Percentiles rank a stretch among this genome's conserved stretches.
Conservation (phyloP, 2,113 vertebrate genomes). For the mouse (Mus musculus) region DNA sequence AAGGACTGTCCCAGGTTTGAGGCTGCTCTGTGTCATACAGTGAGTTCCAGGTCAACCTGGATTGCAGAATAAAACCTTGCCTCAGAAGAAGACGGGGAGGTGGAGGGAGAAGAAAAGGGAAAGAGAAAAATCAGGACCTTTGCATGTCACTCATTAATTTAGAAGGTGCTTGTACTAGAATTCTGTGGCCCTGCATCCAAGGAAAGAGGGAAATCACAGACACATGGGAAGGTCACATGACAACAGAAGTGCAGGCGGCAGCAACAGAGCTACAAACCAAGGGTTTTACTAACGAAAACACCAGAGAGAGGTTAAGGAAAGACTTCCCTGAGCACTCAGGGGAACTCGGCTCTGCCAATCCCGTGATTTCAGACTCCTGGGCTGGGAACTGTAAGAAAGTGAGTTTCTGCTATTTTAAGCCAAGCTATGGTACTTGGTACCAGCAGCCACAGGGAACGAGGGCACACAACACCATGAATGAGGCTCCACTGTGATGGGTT, state of each 20-base stretch:
- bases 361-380: neutral
- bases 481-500: neutral
- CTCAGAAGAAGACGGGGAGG: neutral
- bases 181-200: neutral
- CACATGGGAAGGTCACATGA: neutral
- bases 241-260: neutral
- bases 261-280: neutral
- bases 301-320: neutral
- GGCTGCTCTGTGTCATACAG: neutral
- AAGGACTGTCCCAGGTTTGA: neutral
- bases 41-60: neutral
- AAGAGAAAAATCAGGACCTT: neutral
- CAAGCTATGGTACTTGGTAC: neutral
- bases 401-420: neutral
- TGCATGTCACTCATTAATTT: neutral
- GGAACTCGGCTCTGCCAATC: rapidly evolving
- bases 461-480: neutral
- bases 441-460: neutral
- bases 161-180: neutral
- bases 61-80: neutral
- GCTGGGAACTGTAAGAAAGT: neutral
- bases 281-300: neutral
- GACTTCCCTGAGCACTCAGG: neutral
- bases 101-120: neutral
- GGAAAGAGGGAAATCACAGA: neutral